phyloP scores from a whole-genome alignment of 2,113 vertebrate genomes.

The Mormyrus lacerda region DNA sequence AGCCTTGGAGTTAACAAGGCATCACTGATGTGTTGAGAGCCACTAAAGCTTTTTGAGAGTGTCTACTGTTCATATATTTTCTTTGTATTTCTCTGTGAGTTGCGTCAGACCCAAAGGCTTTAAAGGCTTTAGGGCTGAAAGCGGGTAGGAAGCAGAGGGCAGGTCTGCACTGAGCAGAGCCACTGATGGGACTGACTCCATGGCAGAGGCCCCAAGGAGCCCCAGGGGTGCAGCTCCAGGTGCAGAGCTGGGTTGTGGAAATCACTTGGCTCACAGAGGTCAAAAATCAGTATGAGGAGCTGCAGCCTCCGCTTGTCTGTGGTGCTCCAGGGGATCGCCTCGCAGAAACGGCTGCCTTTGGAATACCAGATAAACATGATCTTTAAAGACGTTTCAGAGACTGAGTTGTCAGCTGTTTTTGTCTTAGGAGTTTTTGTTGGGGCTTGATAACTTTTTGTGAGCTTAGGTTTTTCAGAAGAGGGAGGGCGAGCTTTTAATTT shows the following conservation, averaged over 20 bases:
- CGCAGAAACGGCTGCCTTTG: neutral
- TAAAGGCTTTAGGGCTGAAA: conserved; percentile 76
- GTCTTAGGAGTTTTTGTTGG: neutral
- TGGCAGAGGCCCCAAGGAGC: neutral
- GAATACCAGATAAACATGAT: neutral
- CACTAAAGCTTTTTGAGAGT: conserved; percentile 12
- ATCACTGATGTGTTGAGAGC: conserved; percentile 1
- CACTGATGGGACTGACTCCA: neutral
- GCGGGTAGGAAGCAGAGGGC: conserved; percentile 58
- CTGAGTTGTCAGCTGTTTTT: neutral
- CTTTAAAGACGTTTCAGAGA: neutral
- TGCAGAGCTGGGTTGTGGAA: neutral
- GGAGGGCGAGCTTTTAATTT: neutral
- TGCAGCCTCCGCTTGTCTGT: neutral
- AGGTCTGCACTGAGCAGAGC: conserved; percentile 48
- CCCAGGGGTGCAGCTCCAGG: neutral
- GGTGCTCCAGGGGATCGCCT: neutral
- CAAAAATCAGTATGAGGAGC: neutral
- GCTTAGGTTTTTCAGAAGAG: neutral
- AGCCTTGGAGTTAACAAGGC: neutral
- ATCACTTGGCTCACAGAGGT: neutral
- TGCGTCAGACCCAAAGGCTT: conserved; percentile 62
- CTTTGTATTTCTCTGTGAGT: conserved; percentile 53
- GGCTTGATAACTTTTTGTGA: neutral
- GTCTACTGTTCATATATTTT: conserved; percentile 28